Evolutionary conservation across 2,888 invertebrate species (phyloP).

Genomic region (Himalopsyche anomala): DNA sequence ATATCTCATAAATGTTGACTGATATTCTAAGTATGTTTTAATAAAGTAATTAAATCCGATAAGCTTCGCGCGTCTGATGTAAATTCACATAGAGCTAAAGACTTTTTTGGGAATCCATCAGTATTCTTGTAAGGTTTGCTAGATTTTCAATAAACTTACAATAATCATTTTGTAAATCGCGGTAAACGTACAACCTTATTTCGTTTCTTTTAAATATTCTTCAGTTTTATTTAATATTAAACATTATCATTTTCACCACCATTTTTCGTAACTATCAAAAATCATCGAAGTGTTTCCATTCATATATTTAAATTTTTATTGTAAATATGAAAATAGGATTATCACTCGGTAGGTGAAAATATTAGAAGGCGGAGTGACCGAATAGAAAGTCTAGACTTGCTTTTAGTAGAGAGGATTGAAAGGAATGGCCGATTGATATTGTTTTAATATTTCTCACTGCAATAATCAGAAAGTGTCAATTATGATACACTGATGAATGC

Average conservation of each 20-base stretch:
- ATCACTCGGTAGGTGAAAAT: conserved; percentile 15
- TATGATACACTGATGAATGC: too few species aligned
- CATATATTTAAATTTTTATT: not conserved
- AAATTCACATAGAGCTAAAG: too few species aligned
- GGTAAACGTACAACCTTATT: too few species aligned
- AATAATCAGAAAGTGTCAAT: not conserved
- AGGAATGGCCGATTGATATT: conserved; percentile 17
- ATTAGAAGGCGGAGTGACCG: conserved; percentile 10
- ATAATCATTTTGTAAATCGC: not conserved
- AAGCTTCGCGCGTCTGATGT: too few species aligned
- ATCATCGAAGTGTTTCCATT: conserved; percentile 40
- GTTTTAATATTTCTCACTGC: conserved; percentile 2
- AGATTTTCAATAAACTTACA: not conserved
- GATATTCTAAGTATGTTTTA: not conserved
- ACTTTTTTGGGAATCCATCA: too few species aligned
- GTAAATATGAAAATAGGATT: conserved; percentile 32
- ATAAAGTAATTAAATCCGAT: not conserved
- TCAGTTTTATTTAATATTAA: conserved; percentile 24
- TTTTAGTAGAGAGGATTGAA: conserved; percentile 18
- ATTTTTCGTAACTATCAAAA: conserved; percentile 35
- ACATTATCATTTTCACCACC: conserved; percentile 42
- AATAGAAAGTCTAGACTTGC: conserved; percentile 40
- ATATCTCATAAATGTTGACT: not conserved
- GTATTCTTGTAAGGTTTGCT: too few species aligned
- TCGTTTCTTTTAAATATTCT: not conserved